phyloP scores from a whole-genome alignment of 30 jellyfish, hydroid and myxozoan genomes.

The Mastigias papua region DNA sequence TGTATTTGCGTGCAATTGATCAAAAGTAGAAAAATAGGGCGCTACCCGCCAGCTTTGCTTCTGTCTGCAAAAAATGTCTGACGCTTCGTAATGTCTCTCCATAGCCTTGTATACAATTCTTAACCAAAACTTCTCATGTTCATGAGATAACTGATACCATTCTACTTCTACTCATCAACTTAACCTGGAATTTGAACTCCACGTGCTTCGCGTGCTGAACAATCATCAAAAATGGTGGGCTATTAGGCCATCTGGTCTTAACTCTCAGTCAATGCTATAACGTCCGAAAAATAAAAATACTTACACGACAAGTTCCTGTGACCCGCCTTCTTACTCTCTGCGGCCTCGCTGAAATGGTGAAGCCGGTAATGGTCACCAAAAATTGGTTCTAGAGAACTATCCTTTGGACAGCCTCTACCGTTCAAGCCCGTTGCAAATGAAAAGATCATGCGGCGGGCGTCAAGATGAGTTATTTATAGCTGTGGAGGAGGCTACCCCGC shows the following conservation, averaged over 20 bases:
- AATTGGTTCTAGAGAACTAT: constrained; percentile 19
- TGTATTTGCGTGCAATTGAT: too few relatives aligned
- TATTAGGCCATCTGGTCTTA: background rate
- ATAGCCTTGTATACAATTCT: too few relatives aligned
- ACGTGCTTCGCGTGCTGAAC: background rate
- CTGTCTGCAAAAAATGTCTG: too few relatives aligned
- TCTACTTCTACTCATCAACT: too few relatives aligned
- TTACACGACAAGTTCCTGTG: constrained; percentile 81
- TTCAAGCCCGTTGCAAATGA: background rate
- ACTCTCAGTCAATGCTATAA: background rate
- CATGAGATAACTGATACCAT: too few relatives aligned
- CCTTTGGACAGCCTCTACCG: constrained; percentile 8
- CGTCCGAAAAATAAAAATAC: constrained; percentile 10
- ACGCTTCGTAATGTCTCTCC: too few relatives aligned
- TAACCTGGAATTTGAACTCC: too few relatives aligned
- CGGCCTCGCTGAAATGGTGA: constrained; percentile 89
- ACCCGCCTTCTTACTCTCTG: constrained; percentile 82
- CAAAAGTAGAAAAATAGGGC: too few relatives aligned
- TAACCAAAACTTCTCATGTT: too few relatives aligned
- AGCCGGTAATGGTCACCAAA: constrained; percentile 68
- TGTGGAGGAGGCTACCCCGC: background rate
- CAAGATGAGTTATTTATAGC: background rate
- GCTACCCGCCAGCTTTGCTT: too few relatives aligned
- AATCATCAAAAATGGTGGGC: background rate
- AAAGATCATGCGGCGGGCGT: background rate